Evolutionary conservation across 2,888 invertebrate species (phyloP).

Genomic region (Lycia hirtaria): DNA sequence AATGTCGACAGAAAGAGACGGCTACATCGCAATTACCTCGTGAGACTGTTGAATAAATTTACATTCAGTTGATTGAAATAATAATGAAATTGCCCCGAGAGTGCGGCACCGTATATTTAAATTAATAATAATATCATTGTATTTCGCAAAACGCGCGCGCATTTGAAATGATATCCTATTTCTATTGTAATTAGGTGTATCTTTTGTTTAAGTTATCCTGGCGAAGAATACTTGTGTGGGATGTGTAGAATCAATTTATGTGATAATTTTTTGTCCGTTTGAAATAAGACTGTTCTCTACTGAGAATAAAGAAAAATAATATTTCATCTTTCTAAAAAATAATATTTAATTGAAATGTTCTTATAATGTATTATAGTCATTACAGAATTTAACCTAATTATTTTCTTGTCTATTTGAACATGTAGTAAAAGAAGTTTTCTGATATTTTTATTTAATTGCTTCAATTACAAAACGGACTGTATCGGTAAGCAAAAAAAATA

Average conservation of each 20-base stretch:
- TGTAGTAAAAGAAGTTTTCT: too few relatives aligned
- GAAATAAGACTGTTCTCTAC: too few relatives aligned
- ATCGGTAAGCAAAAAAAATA: too few relatives aligned
- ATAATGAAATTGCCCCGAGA: slow-evolving; percentile 84
- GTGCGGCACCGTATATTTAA: slow-evolving; percentile 81
- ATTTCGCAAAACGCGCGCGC: slow-evolving; percentile 77
- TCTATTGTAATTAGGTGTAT: slow-evolving; percentile 74
- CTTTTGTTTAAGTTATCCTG: slow-evolving; percentile 64
- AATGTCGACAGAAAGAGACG: slow-evolving; percentile 59
- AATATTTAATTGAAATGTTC: too few relatives aligned
- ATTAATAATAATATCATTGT: slow-evolving; percentile 84
- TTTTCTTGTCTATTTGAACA: too few relatives aligned
- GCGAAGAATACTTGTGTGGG: slow-evolving; percentile 35
- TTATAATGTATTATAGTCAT: too few relatives aligned
- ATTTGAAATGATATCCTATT: slow-evolving; percentile 57
- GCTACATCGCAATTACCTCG: slow-evolving; percentile 81
- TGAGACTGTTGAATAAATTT: slow-evolving; percentile 86
- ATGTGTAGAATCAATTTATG: slow-evolving; percentile 37
- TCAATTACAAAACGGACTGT: too few relatives aligned
- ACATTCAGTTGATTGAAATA: slow-evolving; percentile 86
- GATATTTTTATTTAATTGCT: too few relatives aligned
- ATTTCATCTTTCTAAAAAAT: too few relatives aligned
- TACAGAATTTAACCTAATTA: too few relatives aligned
- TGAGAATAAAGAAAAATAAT: too few relatives aligned
- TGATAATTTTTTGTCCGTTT: not conserved